Evolutionary conservation across 2,113 vertebrate species (phyloP).

Genomic region (Formicarius rufipectus): DNA sequence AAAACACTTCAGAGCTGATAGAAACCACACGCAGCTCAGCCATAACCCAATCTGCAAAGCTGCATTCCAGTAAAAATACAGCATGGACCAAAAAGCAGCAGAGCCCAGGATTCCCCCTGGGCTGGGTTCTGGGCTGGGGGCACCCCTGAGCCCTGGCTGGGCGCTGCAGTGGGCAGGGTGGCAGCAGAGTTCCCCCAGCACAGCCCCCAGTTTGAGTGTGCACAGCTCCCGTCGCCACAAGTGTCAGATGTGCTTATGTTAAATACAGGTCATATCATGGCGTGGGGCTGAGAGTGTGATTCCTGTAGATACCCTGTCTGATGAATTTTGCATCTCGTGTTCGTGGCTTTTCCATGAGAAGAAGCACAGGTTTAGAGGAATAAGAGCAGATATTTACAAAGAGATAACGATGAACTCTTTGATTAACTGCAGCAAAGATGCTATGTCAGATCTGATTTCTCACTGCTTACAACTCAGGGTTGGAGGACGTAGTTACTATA

Average conservation of each 20-base stretch:
- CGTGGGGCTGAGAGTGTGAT: not conserved
- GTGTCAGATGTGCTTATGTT: conserved; percentile 41
- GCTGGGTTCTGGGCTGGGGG: not conserved
- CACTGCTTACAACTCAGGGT: not conserved
- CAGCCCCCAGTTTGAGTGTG: too few relatives aligned
- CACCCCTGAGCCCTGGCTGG: not conserved
- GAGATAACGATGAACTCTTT: not conserved
- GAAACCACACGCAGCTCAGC: conserved; percentile 40
- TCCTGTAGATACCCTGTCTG: conserved; percentile 20
- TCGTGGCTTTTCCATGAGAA: not conserved
- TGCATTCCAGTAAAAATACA: conserved; percentile 43
- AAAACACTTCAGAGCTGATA: conserved; percentile 53
- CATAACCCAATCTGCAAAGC: conserved; percentile 22
- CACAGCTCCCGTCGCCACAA: not conserved
- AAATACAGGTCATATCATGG: not conserved
- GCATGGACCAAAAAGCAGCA: not conserved
- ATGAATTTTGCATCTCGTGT: conserved; percentile 20
- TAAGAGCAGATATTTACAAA: not conserved
- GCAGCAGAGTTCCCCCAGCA: not conserved
- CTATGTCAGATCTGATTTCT: conserved; percentile 33
- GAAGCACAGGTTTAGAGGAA: not conserved
- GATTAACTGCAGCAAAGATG: conserved; percentile 13
- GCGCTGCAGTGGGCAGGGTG: not conserved
- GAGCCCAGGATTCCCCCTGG: not conserved
- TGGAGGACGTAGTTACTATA: not conserved